Evolutionary conservation across 1,140 invertebrate genomes (phyloP).

Genomic region (Periplaneta americana): DNA sequence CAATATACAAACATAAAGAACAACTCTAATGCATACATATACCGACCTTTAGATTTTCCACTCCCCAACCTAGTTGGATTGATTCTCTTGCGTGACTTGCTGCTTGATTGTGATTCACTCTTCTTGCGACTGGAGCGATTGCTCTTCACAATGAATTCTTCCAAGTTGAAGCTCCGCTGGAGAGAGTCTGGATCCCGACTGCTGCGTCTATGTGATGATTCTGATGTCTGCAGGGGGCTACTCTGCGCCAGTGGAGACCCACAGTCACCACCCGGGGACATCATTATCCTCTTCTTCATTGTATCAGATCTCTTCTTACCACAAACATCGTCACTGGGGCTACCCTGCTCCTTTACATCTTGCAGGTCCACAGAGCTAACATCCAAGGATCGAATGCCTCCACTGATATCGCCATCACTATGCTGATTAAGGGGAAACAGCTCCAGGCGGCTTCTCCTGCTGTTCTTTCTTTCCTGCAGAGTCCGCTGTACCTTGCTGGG

Average conservation of each 20-base stretch:
- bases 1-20: too few relatives aligned
- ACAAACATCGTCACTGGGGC: too few relatives aligned
- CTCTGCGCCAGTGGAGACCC: neutral
- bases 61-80: slow-evolving; percentile 32
- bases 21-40: slow-evolving; percentile 12
- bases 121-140: neutral
- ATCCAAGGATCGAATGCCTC: neutral
- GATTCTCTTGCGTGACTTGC: slow-evolving; percentile 25
- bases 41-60: slow-evolving; percentile 26
- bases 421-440: neutral
- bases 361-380: neutral
- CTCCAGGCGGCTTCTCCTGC: neutral
- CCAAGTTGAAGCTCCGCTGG: neutral
- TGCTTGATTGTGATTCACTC: neutral
- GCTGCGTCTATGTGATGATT: neutral
- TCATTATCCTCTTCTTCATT: neutral
- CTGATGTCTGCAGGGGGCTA: neutral
- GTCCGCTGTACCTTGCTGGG: neutral
- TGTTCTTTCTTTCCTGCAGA: neutral
- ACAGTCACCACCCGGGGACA: neutral
- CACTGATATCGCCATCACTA: neutral
- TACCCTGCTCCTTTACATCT: neutral
- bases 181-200: too few relatives aligned
- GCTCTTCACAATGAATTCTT: neutral
- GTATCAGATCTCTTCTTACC: neutral